Conservation (phyloP, 1,140 invertebrate species). For the Trachelipus rathkii region DNA sequence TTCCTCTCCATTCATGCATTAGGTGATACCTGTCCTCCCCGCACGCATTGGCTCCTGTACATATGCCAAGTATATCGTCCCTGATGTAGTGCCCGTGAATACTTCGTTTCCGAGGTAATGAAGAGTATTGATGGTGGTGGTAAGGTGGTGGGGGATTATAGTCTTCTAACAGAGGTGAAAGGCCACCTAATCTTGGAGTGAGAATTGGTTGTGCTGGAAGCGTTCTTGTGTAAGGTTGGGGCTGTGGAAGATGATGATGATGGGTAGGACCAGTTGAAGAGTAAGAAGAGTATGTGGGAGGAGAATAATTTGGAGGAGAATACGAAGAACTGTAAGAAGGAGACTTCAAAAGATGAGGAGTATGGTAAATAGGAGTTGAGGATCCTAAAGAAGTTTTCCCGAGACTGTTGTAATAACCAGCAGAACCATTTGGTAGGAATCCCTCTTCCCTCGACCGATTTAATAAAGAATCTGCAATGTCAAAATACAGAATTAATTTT, state of each 20-base stretch:
- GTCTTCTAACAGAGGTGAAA: constrained; percentile 14
- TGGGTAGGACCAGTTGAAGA: not conserved
- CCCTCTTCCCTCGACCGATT: not conserved
- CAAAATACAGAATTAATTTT: too few species aligned
- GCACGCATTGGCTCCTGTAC: constrained; percentile 1
- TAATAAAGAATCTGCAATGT: not conserved
- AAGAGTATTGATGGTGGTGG: constrained; percentile 20
- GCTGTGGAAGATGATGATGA: constrained; percentile 14
- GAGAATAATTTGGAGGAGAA: constrained; percentile 16
- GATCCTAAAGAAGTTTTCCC: constrained; percentile 7
- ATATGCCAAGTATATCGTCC: not conserved
- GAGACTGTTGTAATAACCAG: constrained; percentile 29
- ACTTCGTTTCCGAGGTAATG: constrained; percentile 10
- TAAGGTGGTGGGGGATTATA: constrained; percentile 7
- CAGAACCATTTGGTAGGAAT: constrained; percentile 22
- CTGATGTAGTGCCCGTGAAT: constrained; percentile 4
- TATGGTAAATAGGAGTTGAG: not conserved
- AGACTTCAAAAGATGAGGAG: constrained; percentile 5
- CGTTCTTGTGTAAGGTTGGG: constrained; percentile 3
- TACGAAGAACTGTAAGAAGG: constrained; percentile 19
- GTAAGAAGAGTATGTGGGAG: constrained; percentile 10
- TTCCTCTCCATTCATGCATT: constrained; percentile 27
- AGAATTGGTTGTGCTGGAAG: constrained; percentile 21
- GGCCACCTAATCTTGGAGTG: not conserved
- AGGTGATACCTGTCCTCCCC: constrained; percentile 28